phyloP scores from a whole-genome alignment of 2,888 invertebrate species.

The Chymomyza procnemis region DNA sequence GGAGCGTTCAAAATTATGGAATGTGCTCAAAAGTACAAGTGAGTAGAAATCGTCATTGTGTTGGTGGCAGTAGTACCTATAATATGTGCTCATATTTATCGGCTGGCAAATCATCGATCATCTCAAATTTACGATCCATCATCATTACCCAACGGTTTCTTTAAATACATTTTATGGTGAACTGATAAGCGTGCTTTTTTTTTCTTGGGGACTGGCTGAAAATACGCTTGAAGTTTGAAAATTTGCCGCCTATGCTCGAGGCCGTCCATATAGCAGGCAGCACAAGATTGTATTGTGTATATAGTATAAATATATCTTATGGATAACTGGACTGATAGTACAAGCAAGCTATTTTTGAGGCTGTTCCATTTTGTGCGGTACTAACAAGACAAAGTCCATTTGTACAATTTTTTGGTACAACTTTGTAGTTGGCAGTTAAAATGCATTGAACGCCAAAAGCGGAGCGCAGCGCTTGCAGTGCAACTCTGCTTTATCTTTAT shows the following conservation, averaged over 20 bases:
- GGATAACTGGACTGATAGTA: not conserved
- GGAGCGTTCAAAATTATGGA: not conserved
- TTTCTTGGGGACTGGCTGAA: not conserved
- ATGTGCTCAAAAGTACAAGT: not conserved
- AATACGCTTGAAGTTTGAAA: slow-evolving; percentile 55
- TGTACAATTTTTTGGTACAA: not conserved
- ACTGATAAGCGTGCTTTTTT: not conserved
- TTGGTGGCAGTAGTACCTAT: too few species aligned
- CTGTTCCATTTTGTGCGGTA: not conserved
- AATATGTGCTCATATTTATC: slow-evolving; percentile 33
- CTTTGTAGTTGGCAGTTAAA: not conserved
- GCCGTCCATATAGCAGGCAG: too few species aligned
- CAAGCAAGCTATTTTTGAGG: not conserved
- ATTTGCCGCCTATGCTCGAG: slow-evolving; percentile 31
- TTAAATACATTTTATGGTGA: not conserved
- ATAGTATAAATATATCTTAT: not conserved
- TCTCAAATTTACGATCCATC: slow-evolving; percentile 73
- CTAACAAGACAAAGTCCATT: not conserved
- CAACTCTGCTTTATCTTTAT: slow-evolving; percentile 56
- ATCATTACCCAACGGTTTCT: slow-evolving; percentile 56
- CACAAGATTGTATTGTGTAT: not conserved
- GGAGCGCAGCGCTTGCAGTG: slow-evolving; percentile 3
- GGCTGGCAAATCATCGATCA: slow-evolving; percentile 64
- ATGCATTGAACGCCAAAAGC: not conserved
- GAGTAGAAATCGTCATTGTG: too few species aligned